phyloP scores from a whole-genome alignment of 2,113 vertebrate genomes.

The Alces alces region DNA sequence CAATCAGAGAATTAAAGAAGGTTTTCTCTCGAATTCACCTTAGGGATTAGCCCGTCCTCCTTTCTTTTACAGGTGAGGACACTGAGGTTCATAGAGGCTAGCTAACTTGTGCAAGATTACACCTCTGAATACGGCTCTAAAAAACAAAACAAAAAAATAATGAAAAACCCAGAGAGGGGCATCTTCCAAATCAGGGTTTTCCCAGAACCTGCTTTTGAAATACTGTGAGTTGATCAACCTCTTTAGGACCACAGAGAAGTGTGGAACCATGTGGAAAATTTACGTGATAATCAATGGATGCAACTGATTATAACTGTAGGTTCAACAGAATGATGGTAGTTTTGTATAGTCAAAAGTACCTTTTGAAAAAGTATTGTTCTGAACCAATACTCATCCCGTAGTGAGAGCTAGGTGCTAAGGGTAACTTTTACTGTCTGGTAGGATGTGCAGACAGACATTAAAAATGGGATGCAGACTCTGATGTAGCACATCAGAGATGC shows the following conservation, averaged over 20 bases:
- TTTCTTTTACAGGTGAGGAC: not conserved
- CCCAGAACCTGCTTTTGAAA: not conserved
- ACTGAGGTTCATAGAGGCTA: not conserved
- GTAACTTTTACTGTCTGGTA: not conserved
- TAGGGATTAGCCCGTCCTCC: not conserved
- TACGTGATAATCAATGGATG: not conserved
- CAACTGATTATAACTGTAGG: not conserved
- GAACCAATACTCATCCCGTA: not conserved
- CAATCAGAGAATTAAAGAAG: constrained; percentile 27
- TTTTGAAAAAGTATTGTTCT: not conserved
- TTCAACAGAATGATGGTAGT: not conserved
- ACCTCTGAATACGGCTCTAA: not conserved
- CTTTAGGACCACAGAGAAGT: not conserved
- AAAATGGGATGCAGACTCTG: too few relatives aligned
- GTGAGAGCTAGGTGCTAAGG: not conserved
- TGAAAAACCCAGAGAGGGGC: not conserved
- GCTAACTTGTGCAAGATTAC: not conserved
- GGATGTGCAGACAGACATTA: not conserved
- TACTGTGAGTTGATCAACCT: not conserved
- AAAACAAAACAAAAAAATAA: not conserved
- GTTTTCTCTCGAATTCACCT: not conserved
- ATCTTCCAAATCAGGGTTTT: not conserved
- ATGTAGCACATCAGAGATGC: not conserved
- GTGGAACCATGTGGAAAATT: not conserved
- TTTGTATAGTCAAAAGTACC: not conserved